Conservation (phyloP, 2,888 invertebrate genomes). For the Perizoma flavofasciatum region DNA sequence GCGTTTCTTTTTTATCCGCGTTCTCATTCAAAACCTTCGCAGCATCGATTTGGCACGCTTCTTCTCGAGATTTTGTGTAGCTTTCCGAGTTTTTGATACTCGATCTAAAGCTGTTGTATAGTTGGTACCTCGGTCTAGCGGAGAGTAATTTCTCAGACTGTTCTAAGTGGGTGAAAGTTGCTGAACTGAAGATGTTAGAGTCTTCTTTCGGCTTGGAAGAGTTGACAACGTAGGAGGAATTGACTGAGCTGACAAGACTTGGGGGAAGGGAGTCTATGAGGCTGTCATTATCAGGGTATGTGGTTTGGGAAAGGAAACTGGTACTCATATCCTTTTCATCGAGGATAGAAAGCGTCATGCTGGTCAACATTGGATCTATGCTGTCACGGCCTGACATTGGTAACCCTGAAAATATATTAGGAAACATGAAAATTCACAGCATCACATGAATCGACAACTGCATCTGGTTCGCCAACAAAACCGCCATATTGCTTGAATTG, state of each 20-base stretch:
- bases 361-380: slow-evolving; percentile 76
- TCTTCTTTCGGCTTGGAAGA: slow-evolving; percentile 61
- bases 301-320: slow-evolving; percentile 78
- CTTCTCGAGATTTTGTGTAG: slow-evolving; percentile 72
- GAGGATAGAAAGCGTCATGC: slow-evolving; percentile 78
- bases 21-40: slow-evolving; percentile 72
- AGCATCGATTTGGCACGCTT: slow-evolving; percentile 70
- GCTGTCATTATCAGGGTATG: slow-evolving; percentile 76
- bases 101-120: slow-evolving; percentile 66
- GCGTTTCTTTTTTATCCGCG: slow-evolving; percentile 61
- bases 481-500: no score
- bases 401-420: slow-evolving; percentile 50
- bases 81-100: slow-evolving; percentile 66
- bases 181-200: slow-evolving; percentile 72
- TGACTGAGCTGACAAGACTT: slow-evolving; percentile 74
- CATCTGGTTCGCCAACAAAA: no score
- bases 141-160: slow-evolving; percentile 71
- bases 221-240: slow-evolving; percentile 71
- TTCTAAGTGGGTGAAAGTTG: slow-evolving; percentile 75
- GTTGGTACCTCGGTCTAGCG: slow-evolving; percentile 62
- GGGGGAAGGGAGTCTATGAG: slow-evolving; percentile 76
- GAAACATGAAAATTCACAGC: not conserved
- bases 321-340: slow-evolving; percentile 82
- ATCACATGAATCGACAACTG: not conserved
- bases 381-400: slow-evolving; percentile 68